Evolutionary conservation across 92 coral and sea anemone genomes (phyloP), one percentile per base, ranked within the genome.

Genomic region (Parazoanthus darwini): DNA sequence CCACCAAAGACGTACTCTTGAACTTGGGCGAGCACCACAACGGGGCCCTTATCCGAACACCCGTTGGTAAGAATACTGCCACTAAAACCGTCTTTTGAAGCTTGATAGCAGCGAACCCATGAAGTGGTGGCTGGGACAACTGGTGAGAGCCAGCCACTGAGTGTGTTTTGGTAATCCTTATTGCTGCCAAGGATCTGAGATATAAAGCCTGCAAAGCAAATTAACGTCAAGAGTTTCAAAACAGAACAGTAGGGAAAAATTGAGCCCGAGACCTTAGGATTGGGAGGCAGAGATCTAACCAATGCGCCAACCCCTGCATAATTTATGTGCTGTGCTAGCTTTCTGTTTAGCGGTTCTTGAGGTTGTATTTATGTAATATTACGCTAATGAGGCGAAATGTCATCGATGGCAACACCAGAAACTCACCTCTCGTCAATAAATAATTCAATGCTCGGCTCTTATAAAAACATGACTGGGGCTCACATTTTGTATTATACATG

Each of bases 1-100:
- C 89, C 89, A 58, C 89, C 89, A 76, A 86, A 86, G 3, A 86
- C 68, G 71, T 78, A 86, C 42, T 36, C 75, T 35, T 78, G 73
- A 2, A 54, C 82, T 44, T 33, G 36, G 37, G 58, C 89, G 4
- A 86, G 74, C 58, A 75, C 35, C 18, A 86, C 38, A 22, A 75
- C 50, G 7, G 89, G 82, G 22, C 89, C 89, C 35, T 56, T 58
- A 37, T 75, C 36, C 9, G 73, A 43, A 78, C 89, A 86, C 18
- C 18, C 35, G 2, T 42, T 8, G 2, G 22, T 13, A 8, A 86
- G 59, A 15, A 33, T 36, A 33, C 4, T 18, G 2, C 25, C 42
- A 10, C 3, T 44, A 3, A 68, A 51, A 51, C 73, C 71, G 25
- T 86, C 89, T 48, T 26, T 76, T 36, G 89, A 76, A 4, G 70